These are phyloP conservation scores for Phrynocephalus versicolor DNA, from an alignment of 2,113 vertebrate species.

Conservation along the genomic window DNA sequence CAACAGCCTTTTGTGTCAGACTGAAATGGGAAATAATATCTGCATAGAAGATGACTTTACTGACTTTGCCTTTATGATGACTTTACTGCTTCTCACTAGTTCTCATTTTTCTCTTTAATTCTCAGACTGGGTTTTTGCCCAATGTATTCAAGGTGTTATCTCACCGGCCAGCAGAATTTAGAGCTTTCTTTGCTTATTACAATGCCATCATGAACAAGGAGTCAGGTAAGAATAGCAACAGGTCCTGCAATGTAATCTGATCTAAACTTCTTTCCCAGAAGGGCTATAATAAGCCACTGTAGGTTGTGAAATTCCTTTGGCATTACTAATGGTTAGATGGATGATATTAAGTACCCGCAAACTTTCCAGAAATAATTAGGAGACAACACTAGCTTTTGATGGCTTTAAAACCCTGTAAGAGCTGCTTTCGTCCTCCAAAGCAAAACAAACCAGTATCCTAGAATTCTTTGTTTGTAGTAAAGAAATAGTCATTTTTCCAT, in stretches of 20 bases:
- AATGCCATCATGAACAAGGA: slow-evolving; percentile 86
- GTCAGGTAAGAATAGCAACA: slow-evolving; percentile 72
- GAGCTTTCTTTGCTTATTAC: slow-evolving; percentile 88
- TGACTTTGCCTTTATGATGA: not conserved
- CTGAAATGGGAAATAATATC: not conserved
- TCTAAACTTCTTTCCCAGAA: not conserved
- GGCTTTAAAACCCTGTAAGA: not conserved
- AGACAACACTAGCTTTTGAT: not conserved
- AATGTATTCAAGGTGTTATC: slow-evolving; percentile 83
- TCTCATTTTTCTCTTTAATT: slow-evolving; percentile 12
- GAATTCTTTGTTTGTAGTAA: not conserved
- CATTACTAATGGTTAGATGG: not conserved
- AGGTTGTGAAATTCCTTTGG: not conserved
- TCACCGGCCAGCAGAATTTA: slow-evolving; percentile 82
- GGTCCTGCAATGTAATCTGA: not conserved
- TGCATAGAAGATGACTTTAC: not conserved
- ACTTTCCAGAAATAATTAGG: not conserved
- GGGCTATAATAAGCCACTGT: not conserved
- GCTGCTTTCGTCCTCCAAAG: not conserved
- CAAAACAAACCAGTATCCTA: not conserved
- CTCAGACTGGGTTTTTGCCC: slow-evolving; percentile 81
- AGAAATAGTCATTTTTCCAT: not conserved
- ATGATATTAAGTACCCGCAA: not conserved
- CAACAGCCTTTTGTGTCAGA: not conserved
- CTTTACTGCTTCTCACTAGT: not conserved